Base-by-base conservation (phyloP, 2,888 invertebrate species). In the Nemapogon koenigi region DNA sequence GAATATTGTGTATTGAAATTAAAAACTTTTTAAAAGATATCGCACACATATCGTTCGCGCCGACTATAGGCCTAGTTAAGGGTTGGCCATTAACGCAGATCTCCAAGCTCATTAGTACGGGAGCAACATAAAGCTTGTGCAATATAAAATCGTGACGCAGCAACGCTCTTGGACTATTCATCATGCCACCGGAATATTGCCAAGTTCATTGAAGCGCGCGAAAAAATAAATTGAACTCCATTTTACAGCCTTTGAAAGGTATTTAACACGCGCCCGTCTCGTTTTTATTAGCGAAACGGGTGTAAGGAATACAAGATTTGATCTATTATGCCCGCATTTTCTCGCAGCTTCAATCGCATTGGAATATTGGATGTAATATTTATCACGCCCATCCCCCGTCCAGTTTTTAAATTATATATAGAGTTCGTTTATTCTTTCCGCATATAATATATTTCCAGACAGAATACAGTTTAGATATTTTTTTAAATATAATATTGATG, bases 91-190 rank as follows among this genome's bases (percentile, higher is more conserved):
- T 52, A 52, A 46, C 49, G 45, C 41, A 35, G 41, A 44, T 44
- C 43, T 43, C 30, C 48, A 48, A 52, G 53, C 68, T 73, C 75
- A 72, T 75, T 73, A 75, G 60, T 55, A 44, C 45, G 56, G 47
- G 50, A 57, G 11, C 59, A 55, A 67, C 67, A 69, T 68, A 67
- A 64, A 66, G 62, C 59, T n/a, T n/a, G 53, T 52, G 64, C 67
- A 72, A 75, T 73, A 69, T 69, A 73, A 71, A 71, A 65, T 63
- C 61, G 57, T 73, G 73, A 75, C 57, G 67, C 50, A 49, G 57
- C 70, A 57, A 46, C 40, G 38, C 46, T 48, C 37, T 28, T 42
- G n/a, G 46, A 42, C 56, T 50, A 59, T 62, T 62, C 60, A 62
- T 63, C 61, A 58, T 31, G 17, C 8, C 31, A 7, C 4, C 32